Evolutionary conservation across 2,797 vertebrate species (phyloP).

Genomic region (Oryzias dopingdopingensis): DNA sequence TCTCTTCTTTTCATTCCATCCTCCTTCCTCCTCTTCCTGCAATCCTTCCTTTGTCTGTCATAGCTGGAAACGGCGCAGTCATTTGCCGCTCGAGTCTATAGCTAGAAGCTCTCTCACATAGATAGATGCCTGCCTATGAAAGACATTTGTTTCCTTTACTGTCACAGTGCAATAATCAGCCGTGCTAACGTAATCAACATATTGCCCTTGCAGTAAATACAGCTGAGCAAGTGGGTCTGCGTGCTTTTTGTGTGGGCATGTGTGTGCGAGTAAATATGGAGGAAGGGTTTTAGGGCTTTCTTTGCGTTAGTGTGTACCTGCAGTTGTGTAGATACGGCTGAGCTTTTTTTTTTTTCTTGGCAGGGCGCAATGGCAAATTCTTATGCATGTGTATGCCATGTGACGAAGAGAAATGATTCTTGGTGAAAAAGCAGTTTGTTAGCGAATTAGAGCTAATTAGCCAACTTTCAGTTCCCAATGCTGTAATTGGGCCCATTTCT

Average conservation of each 20-base stretch:
- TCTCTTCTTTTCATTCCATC: slow-evolving; percentile 29
- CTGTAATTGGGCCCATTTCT: slow-evolving; percentile 83
- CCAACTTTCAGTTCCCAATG: slow-evolving; percentile 80
- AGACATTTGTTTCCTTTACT: slow-evolving; percentile 79
- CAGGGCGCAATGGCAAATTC: slow-evolving; percentile 27
- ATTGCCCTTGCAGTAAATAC: slow-evolving; percentile 79
- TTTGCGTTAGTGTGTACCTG: slow-evolving; percentile 40
- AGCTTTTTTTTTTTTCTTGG: slow-evolving; percentile 30
- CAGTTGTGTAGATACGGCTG: slow-evolving; percentile 23
- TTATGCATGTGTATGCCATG: slow-evolving; percentile 54
- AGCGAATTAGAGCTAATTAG: slow-evolving; percentile 85
- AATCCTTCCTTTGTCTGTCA: slow-evolving; percentile 55
- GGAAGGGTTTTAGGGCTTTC: slow-evolving; percentile 8
- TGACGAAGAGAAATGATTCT: slow-evolving; percentile 75
- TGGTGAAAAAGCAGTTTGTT: slow-evolving; percentile 80
- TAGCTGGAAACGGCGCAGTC: slow-evolving; percentile 57
- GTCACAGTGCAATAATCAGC: slow-evolving; percentile 79
- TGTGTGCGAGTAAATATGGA: slow-evolving; percentile 15
- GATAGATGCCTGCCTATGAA: slow-evolving; percentile 76
- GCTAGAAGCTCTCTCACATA: slow-evolving; percentile 67
- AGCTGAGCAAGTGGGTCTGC: slow-evolving; percentile 75
- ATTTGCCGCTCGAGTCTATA: slow-evolving; percentile 64
- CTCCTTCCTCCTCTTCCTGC: slow-evolving; percentile 51
- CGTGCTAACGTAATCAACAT: slow-evolving; percentile 80
- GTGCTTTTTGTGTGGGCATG: slow-evolving; percentile 52